phyloP scores from a whole-genome alignment of 1,140 invertebrate genomes.

The Drosophila pseudoobscura region DNA sequence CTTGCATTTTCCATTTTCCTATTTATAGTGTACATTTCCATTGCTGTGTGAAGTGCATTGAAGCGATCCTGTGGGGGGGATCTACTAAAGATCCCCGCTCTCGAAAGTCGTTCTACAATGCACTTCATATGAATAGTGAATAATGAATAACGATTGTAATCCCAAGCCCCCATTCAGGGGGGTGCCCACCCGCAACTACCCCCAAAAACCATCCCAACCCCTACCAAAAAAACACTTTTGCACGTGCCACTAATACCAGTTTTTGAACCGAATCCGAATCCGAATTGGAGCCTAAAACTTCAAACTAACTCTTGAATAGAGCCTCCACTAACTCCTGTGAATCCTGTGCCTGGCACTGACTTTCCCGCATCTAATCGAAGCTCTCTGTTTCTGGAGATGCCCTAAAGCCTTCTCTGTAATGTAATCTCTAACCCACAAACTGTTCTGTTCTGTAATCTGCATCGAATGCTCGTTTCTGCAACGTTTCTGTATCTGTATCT shows the following conservation, averaged over 20 bases:
- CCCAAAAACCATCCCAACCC: neutral
- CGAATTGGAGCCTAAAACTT: neutral
- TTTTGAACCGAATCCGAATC: slow-evolving; percentile 26
- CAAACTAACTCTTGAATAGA: no score
- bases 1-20: slow-evolving; percentile 24
- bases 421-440: no score
- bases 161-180: slow-evolving; percentile 5
- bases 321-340: no score
- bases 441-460: no score
- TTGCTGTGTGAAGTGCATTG: neutral
- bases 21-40: slow-evolving; percentile 37
- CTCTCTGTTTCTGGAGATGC: no score
- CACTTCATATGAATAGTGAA: neutral
- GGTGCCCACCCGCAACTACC: slow-evolving; percentile 9
- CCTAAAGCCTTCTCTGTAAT: no score
- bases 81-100: no score
- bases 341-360: no score
- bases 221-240: slow-evolving; percentile 13
- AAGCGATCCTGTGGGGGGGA: no score
- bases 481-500: slow-evolving; percentile 36
- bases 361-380: no score
- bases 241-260: slow-evolving; percentile 31
- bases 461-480: slow-evolving; percentile 44
- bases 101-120: neutral
- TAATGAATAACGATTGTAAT: neutral